Base-by-base conservation (phyloP, 2,888 invertebrate genomes). In the Coelogynopora nodosa region DNA sequence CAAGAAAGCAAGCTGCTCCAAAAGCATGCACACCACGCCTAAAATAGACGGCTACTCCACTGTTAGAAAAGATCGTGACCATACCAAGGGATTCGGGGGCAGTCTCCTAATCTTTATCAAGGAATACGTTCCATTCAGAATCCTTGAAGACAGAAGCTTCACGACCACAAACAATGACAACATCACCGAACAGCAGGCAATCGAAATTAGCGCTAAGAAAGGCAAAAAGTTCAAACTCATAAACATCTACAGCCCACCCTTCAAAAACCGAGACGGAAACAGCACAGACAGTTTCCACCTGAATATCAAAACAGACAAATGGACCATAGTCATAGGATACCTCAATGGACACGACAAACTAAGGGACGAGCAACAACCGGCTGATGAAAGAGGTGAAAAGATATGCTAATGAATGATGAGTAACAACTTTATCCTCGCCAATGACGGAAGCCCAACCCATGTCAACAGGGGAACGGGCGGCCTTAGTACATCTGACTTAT, bases 61-160 rank as follows among this genome's bases (percentile, higher is more conserved):
- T 74, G n/a, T 74, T 74, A 74, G 74, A 74, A 74, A 74, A 74
- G 74, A 74, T 26, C 18, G 23, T 23, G 74, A 74, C 27, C 18
- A 74, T 74, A 74, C 74, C 74, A 74, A 74, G 74, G 74, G 74
- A 74, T 74, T 74, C 23, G 27, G n/a, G n/a, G n/a, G n/a, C n/a
- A n/a, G n/a, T n/a, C n/a, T n/a, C n/a, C n/a, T n/a, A n/a, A n/a
- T n/a, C n/a, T n/a, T n/a, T n/a, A n/a, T n/a, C n/a, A n/a, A n/a
- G n/a, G n/a, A n/a, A n/a, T n/a, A n/a, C n/a, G n/a, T n/a, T n/a
- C n/a, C n/a, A n/a, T n/a, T 26, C 74, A 13, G 18, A 74, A 74
- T 74, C 18, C 23, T 13, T 13, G 27, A 74, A 74, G 74, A 26
- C 74, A 74, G 49, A 49, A 74, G 27, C 18, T 49, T 49, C 49